Conservation (phyloP, 2,888 invertebrate species). For the Drosophila pseudotalamancana region DNA sequence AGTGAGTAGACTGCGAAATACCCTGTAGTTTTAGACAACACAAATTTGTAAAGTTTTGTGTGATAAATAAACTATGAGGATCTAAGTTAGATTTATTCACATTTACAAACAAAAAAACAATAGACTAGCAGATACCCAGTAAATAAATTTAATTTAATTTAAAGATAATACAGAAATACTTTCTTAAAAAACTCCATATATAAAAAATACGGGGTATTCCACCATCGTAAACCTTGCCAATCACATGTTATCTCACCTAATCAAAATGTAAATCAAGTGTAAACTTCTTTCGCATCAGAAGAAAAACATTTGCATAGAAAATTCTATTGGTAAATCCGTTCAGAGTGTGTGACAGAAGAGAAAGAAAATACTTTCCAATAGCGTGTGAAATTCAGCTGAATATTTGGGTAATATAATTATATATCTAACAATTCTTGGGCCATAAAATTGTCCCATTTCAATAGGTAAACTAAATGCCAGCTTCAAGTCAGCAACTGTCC, state of each 20-base stretch:
- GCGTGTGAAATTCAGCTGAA: conserved; percentile 28
- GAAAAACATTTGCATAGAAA: conserved; percentile 14
- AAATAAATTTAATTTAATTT: background rate
- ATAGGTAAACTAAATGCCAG: conserved; percentile 58
- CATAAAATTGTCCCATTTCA: conserved; percentile 46
- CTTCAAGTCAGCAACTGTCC: conserved; percentile 40
- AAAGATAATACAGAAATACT: background rate
- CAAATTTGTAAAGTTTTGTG: background rate
- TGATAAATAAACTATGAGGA: background rate
- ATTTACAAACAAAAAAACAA: background rate
- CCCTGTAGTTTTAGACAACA: conserved; percentile 5
- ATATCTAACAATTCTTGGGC: conserved; percentile 18
- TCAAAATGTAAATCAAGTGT: background rate
- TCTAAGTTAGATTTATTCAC: background rate
- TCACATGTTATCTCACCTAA: background rate
- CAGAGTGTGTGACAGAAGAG: conserved; percentile 1
- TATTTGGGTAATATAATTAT: conserved; percentile 15
- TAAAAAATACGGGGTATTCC: background rate
- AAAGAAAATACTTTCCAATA: conserved; percentile 12
- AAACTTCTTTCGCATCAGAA: conserved; percentile 9
- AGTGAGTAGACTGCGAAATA: background rate
- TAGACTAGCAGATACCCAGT: background rate
- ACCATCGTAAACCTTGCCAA: conserved; percentile 4
- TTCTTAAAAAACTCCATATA: background rate
- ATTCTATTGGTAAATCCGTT: conserved; percentile 6